Evolutionary conservation across 2,888 invertebrate species (phyloP).

Genomic region (Apomyelois bistriatella): DNA sequence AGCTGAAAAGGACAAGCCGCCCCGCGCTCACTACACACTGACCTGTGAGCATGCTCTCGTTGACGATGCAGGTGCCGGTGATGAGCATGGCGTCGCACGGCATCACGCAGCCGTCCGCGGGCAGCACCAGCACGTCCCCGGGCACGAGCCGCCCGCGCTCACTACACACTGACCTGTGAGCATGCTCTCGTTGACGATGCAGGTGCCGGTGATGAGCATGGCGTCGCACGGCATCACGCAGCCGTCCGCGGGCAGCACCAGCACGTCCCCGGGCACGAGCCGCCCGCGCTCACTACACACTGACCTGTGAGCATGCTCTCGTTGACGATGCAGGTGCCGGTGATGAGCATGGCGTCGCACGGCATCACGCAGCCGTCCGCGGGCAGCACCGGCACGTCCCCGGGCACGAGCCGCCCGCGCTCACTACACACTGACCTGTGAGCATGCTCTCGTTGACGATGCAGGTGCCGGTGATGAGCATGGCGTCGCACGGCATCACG

Average conservation of each 20-base stretch:
- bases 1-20: background rate
- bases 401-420: conserved; percentile 87
- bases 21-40: background rate
- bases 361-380: conserved; percentile 87
- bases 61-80: conserved; percentile 93
- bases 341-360: conserved; percentile 91
- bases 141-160: conserved; percentile 86
- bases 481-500: conserved; percentile 90
- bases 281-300: conserved; percentile 77
- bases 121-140: conserved; percentile 91
- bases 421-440: conserved; percentile 85
- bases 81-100: conserved; percentile 92
- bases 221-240: conserved; percentile 92
- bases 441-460: conserved; percentile 97
- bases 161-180: conserved; percentile 87
- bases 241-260: conserved; percentile 89
- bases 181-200: conserved; percentile 97
- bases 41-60: conserved; percentile 97
- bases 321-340: conserved; percentile 94
- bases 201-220: conserved; percentile 90
- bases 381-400: conserved; percentile 91
- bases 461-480: conserved; percentile 91
- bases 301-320: conserved; percentile 96
- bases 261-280: conserved; percentile 92
- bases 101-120: conserved; percentile 87